Conservation (phyloP, 2,888 invertebrate genomes). For the Folsomia candida region DNA sequence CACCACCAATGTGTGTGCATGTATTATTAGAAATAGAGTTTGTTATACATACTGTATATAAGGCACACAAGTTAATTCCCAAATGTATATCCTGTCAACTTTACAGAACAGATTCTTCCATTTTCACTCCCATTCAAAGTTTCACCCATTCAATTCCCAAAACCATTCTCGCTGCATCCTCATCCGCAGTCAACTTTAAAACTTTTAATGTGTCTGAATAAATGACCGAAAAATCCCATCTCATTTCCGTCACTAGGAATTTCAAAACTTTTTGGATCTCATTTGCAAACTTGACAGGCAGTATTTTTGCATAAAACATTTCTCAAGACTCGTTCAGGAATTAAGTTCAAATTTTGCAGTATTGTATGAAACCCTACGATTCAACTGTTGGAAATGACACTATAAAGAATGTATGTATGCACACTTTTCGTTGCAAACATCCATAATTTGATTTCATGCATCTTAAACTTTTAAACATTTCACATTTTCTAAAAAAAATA, state of each 20-base stretch:
- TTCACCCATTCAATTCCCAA: neutral
- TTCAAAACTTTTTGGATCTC: neutral
- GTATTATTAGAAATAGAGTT: too few species aligned
- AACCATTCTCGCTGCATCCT: neutral
- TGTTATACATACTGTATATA: too few species aligned
- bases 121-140: neutral
- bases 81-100: too few species aligned
- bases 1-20: too few species aligned
- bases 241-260: slow-evolving; percentile 5
- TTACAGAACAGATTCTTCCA: neutral
- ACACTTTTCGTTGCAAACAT: neutral
- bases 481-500: neutral
- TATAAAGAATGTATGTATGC: too few species aligned
- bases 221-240: neutral
- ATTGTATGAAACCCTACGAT: neutral
- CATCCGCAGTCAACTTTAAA: neutral
- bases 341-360: neutral
- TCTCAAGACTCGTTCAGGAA: slow-evolving; percentile 1
- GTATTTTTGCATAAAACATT: slow-evolving; percentile 1
- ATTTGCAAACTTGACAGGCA: neutral
- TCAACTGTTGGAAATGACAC: neutral
- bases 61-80: too few species aligned
- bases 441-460: neutral
- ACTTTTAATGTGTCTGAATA: neutral
- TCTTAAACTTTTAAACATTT: neutral